Base-by-base conservation (phyloP, 2,113 vertebrate species). In the Synchiropus splendidus region DNA sequence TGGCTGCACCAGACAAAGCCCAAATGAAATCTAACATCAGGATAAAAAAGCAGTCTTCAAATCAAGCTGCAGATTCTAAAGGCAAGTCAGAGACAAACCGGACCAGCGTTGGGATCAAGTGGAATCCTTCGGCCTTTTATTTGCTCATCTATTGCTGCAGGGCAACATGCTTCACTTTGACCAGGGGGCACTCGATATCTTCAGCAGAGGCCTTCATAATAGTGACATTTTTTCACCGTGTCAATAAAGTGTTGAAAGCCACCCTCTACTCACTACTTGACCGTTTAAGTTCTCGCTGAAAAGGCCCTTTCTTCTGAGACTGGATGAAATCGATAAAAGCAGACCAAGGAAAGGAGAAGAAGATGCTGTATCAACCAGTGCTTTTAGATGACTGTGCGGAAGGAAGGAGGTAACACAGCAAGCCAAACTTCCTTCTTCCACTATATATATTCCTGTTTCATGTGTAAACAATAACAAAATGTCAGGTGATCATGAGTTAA, bases 161-260 rank as follows among this genome's bases (percentile, higher is more conserved):
- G 64, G 76, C 74, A 70, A 82, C 67, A 74, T 56, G 68, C 75
- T 82, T 68, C 62, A 68, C 60, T 70, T 72, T 87, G 86, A 86
- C 85, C 86, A 54, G 52, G 72, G 78, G 83, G 74, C 85, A 85
- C 81, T 83, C 80, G 81, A 78, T 86, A 84, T 85, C 83, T 86
- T 58, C 77, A 82, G 79, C 82, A 83, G 86, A 79, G 71, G 79
- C 80, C 70, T 84, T 77, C 67, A 84, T 87, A 86, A 87, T 86
- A 81, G 86, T 87, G 83, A 87, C 86, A 86, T 84, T 86, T 87
- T 87, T 82, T 81, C 80, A 86, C 85, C 79, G 83, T 74, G 77
- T 86, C 84, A 86, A 87, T 86, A 86, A 79, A 84, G 81, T 82
- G 86, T 71, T 85, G 85, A 86, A 85, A 86, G 83, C 75, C 82